These are phyloP conservation scores for Propithecus coquereli DNA, from an alignment of 2,113 vertebrate species.

Conservation along the genomic window DNA sequence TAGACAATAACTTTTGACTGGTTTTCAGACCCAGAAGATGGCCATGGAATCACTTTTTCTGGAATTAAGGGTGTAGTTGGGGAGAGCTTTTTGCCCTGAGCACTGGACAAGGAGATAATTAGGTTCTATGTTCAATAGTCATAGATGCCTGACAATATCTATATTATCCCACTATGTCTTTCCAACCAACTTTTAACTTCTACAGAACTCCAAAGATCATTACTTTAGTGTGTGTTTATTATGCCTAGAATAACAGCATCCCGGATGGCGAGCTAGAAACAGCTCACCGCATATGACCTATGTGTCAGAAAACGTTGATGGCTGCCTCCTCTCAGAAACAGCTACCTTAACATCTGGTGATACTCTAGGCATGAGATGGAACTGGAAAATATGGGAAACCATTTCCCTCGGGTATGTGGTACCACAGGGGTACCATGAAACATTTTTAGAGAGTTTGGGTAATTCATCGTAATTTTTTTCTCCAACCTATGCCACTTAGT, in stretches of 20 bases:
- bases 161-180: neutral
- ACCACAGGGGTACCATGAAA: rapidly evolving
- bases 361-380: neutral
- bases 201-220: neutral
- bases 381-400: neutral
- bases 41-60: neutral
- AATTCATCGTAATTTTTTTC: neutral
- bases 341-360: neutral
- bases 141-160: neutral
- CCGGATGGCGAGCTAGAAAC: neutral
- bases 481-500: neutral
- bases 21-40: neutral
- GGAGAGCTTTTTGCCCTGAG: neutral
- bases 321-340: neutral
- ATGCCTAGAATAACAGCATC: neutral
- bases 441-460: neutral
- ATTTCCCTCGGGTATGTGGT: neutral
- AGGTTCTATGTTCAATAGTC: neutral
- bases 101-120: neutral
- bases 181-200: neutral
- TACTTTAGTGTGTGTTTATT: neutral
- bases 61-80: neutral
- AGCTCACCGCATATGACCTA: neutral
- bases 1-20: neutral
- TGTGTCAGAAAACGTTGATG: neutral